Conservation (phyloP, 2,888 invertebrate genomes). For the Coelopa pilipes region DNA sequence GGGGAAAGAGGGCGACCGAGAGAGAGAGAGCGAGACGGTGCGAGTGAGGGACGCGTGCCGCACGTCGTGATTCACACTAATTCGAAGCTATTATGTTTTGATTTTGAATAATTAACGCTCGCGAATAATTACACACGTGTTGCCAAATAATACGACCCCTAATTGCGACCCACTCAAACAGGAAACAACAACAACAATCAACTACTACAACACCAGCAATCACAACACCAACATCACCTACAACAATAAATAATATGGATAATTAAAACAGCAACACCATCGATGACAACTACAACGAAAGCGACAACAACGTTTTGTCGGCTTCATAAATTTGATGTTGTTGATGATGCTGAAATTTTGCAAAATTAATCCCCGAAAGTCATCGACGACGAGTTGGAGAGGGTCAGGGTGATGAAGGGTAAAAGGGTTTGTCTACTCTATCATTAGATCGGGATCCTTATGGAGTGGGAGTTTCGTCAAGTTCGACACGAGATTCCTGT, state of each 20-base stretch:
- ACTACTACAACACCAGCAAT: conserved; percentile 5
- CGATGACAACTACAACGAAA: not conserved
- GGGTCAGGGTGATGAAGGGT: too few relatives aligned
- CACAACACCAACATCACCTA: not conserved
- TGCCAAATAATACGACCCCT: conserved; percentile 35
- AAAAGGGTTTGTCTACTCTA: too few relatives aligned
- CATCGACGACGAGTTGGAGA: not conserved
- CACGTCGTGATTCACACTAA: conserved; percentile 30
- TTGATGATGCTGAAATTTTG: too few relatives aligned
- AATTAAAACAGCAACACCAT: conserved; percentile 3
- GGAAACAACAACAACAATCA: not conserved
- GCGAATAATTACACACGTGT: conserved; percentile 45
- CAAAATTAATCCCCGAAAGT: not conserved
- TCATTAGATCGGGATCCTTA: too few relatives aligned
- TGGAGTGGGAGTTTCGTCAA: too few relatives aligned
- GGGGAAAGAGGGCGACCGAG: not conserved
- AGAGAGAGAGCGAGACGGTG: not conserved
- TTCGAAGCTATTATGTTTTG: conserved; percentile 42
- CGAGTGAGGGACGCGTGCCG: not conserved
- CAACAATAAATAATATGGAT: not conserved
- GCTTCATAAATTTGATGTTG: too few relatives aligned
- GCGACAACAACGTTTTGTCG: not conserved
- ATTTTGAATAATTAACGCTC: conserved; percentile 50
- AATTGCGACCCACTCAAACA: conserved; percentile 26
- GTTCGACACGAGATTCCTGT: too few relatives aligned